A percentile compares a stretch with the other conserved stretches of the same genome.
Evolutionary conservation across 2,888 invertebrate species (phyloP).

Genomic region (Strigamia transsilvanica): DNA sequence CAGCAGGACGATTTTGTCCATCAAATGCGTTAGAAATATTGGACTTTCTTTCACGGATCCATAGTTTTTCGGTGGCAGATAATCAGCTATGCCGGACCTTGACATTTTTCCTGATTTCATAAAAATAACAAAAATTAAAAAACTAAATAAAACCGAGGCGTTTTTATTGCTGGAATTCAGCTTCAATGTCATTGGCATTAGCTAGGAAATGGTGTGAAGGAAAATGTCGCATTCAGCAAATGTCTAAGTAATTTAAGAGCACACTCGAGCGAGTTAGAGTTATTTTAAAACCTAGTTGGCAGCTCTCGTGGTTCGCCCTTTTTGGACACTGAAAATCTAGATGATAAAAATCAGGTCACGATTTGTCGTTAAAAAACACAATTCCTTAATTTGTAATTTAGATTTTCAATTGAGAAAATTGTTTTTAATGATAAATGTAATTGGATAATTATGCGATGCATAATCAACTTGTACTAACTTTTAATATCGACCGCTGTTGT

Average conservation of each 20-base stretch:
- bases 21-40: conserved; percentile 53
- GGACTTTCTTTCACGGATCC: conserved; percentile 50
- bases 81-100: not conserved
- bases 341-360: conserved; percentile 18
- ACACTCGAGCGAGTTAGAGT: not conserved
- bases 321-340: conserved; percentile 35
- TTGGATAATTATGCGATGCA: not conserved
- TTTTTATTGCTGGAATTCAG: no score
- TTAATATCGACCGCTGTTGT: conserved; percentile 76
- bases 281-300: conserved; percentile 43
- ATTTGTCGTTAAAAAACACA: not conserved
- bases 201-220: not conserved
- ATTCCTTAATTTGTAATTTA: no score
- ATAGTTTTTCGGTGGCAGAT: not conserved
- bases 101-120: not conserved
- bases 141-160: not conserved
- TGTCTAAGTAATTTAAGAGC: conserved; percentile 39
- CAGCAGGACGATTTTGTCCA: conserved; percentile 57
- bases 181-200: no score
- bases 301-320: not conserved
- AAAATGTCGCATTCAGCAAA: conserved; percentile 41
- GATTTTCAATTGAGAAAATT: no score
- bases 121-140: not conserved
- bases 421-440: no score
- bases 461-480: conserved; percentile 64